These are phyloP conservation scores for Burhinus oedicnemus DNA, from an alignment of 2,113 vertebrate species.

Conservation along the genomic window DNA sequence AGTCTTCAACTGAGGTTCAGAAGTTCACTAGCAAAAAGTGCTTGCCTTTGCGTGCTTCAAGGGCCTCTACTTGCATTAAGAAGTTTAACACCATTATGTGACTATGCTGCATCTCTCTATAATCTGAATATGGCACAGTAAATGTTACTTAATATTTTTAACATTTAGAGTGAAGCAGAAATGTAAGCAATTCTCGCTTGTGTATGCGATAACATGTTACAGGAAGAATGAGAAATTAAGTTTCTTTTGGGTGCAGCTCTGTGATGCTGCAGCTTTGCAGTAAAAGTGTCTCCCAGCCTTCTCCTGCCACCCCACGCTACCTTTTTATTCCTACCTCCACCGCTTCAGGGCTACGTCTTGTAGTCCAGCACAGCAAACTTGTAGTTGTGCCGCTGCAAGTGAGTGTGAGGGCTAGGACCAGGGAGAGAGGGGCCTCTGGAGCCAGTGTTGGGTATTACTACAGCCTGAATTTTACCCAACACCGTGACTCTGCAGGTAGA, in stretches of 20 bases:
- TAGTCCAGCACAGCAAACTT: background rate
- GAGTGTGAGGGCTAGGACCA: background rate
- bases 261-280: background rate
- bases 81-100: background rate
- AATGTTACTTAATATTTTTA: background rate
- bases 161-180: background rate
- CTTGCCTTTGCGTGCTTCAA: background rate
- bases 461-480: background rate
- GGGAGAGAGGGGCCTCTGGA: background rate
- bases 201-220: rapidly evolving
- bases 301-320: background rate
- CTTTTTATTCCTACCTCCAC: background rate
- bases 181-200: background rate
- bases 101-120: background rate
- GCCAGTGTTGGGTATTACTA: background rate
- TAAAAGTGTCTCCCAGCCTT: background rate
- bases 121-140: background rate
- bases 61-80: background rate
- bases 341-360: background rate
- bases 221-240: background rate
- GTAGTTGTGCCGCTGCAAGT: background rate
- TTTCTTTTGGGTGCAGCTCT: background rate
- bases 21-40: background rate
- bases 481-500: background rate
- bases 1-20: background rate